phyloP scores from a whole-genome alignment of 2,113 vertebrate species.

The Halichoeres trimaculatus region DNA sequence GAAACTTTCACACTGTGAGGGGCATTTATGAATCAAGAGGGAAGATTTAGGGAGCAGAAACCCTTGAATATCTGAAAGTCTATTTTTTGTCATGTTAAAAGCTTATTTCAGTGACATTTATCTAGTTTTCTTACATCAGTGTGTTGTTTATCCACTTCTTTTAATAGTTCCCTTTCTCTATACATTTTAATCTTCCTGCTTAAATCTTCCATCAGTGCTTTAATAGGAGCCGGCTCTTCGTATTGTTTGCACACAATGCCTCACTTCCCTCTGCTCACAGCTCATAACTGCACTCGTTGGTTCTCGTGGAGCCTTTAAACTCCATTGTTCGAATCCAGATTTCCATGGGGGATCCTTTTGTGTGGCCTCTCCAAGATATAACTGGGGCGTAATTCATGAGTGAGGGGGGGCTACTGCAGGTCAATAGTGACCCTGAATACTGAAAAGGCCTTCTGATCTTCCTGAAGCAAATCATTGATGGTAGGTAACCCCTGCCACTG shows the following conservation, averaged over 20 bases:
- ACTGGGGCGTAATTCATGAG: slow-evolving; percentile 72
- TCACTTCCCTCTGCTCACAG: slow-evolving; percentile 41
- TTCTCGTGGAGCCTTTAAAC: slow-evolving; percentile 47
- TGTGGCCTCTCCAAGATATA: slow-evolving; percentile 58
- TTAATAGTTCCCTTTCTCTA: too few species aligned
- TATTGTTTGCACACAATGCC: slow-evolving; percentile 36
- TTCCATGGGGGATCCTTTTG: slow-evolving; percentile 50
- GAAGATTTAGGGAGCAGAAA: too few species aligned
- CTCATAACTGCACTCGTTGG: slow-evolving; percentile 18
- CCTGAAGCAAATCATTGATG: slow-evolving; percentile 82
- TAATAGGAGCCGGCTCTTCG: slow-evolving; percentile 24
- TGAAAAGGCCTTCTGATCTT: slow-evolving; percentile 82
- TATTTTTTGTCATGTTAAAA: too few species aligned
- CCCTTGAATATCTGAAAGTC: too few species aligned
- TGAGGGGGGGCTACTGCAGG: slow-evolving; percentile 75
- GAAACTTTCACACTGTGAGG: too few species aligned
- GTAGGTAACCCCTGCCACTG: slow-evolving; percentile 68
- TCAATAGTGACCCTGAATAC: slow-evolving; percentile 78
- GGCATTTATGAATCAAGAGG: too few species aligned
- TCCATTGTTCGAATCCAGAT: slow-evolving; percentile 51
- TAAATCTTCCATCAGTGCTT: background rate
- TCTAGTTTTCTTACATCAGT: too few species aligned
- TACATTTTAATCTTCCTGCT: background rate
- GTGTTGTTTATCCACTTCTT: too few species aligned
- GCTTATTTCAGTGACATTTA: too few species aligned